phyloP scores from a whole-genome alignment of 1,140 invertebrate genomes.

The Epicauta chinensis region DNA sequence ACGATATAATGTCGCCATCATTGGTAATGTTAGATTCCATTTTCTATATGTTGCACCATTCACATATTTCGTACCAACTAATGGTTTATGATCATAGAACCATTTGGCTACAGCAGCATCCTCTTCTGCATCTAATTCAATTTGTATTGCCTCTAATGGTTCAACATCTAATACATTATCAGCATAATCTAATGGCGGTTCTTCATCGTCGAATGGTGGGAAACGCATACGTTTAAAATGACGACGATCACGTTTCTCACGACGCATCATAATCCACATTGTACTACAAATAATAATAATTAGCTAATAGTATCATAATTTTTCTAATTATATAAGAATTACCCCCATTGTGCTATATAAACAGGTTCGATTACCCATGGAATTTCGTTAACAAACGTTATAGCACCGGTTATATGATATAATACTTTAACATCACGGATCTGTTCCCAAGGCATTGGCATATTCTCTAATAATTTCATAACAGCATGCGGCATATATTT shows the following conservation, averaged over 20 bases:
- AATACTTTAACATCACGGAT: slow-evolving; percentile 96
- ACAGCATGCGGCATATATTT: slow-evolving; percentile 99
- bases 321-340: slow-evolving; percentile 46
- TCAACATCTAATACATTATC: slow-evolving; percentile 99
- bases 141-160: slow-evolving; percentile 97
- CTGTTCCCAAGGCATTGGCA: slow-evolving; percentile 99
- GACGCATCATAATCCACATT: slow-evolving; percentile 99
- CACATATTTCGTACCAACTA: slow-evolving; percentile 87
- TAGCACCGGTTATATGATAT: slow-evolving; percentile 99
- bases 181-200: slow-evolving; percentile 98
- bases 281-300: slow-evolving; percentile 46
- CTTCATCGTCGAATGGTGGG: slow-evolving; percentile 99
- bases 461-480: slow-evolving; percentile 97
- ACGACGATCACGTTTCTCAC: slow-evolving; percentile 96
- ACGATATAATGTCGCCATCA: slow-evolving; percentile 96
- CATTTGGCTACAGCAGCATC: slow-evolving; percentile 86
- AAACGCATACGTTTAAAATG: slow-evolving; percentile 99
- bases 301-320: too few species aligned
- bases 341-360: slow-evolving; percentile 98
- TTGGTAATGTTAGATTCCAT: slow-evolving; percentile 93
- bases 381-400: slow-evolving; percentile 99
- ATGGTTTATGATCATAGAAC: slow-evolving; percentile 98
- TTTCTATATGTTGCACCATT: slow-evolving; percentile 96
- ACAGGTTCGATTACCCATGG: slow-evolving; percentile 99
- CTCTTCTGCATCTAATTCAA: slow-evolving; percentile 95